Conservation (phyloP, 2,888 invertebrate species). For the Acanthacorydalis orientalis region DNA sequence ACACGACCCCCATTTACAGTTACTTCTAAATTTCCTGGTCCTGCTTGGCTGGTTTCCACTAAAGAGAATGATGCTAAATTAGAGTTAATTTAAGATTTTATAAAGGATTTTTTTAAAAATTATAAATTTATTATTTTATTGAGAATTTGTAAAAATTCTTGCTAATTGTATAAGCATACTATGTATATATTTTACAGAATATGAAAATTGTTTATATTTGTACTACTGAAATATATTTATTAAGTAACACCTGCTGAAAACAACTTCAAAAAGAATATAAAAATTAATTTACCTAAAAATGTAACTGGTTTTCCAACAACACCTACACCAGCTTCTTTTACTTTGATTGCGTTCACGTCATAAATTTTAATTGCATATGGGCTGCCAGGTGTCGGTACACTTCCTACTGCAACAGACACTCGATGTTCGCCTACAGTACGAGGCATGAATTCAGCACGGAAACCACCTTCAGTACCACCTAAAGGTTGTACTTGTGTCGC, state of each 20-base stretch:
- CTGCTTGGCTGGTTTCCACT: slow-evolving; percentile 97
- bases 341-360: slow-evolving; percentile 85
- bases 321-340: slow-evolving; percentile 76
- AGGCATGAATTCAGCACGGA: slow-evolving; percentile 84
- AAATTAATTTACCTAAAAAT: slow-evolving; percentile 50
- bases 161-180: not conserved
- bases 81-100: not conserved
- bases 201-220: too few relatives aligned
- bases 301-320: slow-evolving; percentile 83
- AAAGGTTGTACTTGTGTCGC: slow-evolving; percentile 78
- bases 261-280: not conserved
- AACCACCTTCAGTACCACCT: slow-evolving; percentile 61
- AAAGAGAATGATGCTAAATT: not conserved
- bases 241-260: too few relatives aligned
- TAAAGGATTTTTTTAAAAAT: not conserved
- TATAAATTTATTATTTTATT: not conserved
- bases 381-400: slow-evolving; percentile 71
- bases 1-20: slow-evolving; percentile 96
- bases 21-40: slow-evolving; percentile 95
- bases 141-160: not conserved
- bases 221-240: not conserved
- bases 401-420: slow-evolving; percentile 71
- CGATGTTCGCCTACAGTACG: slow-evolving; percentile 82
- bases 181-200: not conserved
- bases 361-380: slow-evolving; percentile 92